Evolutionary conservation across 2,888 invertebrate genomes (phyloP), one percentile per base, ranked within the genome.

Genomic region (Anagyrus pseudococci): DNA sequence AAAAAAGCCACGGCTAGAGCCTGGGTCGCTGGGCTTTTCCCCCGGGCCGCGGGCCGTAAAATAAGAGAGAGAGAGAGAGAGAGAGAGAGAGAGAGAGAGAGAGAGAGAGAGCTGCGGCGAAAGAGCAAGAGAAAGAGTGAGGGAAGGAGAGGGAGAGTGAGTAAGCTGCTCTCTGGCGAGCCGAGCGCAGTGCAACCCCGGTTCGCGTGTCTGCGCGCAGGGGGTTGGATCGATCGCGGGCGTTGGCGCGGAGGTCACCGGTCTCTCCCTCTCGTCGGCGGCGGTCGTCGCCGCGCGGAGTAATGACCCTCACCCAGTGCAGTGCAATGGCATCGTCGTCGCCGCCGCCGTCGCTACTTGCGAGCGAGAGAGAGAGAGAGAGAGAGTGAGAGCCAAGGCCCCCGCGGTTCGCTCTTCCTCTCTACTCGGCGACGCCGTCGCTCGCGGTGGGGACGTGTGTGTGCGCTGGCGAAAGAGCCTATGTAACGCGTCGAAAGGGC

Each of bases 271-370:
- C n/a, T n/a, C n/a, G n/a, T n/a, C n/a, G n/a, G n/a, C n/a, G n/a
- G n/a, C n/a, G n/a, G n/a, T n/a, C n/a, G n/a, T n/a, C 47, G 20
- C 50, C 75, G 20, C 20, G n/a, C 79, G 78, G 80, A 80, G 79
- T 80, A 80, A 80, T 79, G 80, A 80, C 80, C 80, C 80, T 80
- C 79, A 80, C 80, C 80, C 79, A 80, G 80, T 80, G 79, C 79
- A 80, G 77, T 78, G 80, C 80, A 79, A 80, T 77, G 79, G 79
- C 79, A 80, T 73, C 75, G 75, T 15, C 20, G n/a, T n/a, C n/a
- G n/a, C n/a, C n/a, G n/a, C n/a, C n/a, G n/a, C n/a, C n/a, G n/a
- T n/a, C n/a, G n/a, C n/a, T n/a, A n/a, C n/a, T n/a, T n/a, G n/a
- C n/a, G n/a, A n/a, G n/a, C n/a, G n/a, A n/a, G n/a, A n/a, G n/a